phyloP scores from a whole-genome alignment of 2,888 invertebrate genomes.

The Matsumyia berberina region DNA sequence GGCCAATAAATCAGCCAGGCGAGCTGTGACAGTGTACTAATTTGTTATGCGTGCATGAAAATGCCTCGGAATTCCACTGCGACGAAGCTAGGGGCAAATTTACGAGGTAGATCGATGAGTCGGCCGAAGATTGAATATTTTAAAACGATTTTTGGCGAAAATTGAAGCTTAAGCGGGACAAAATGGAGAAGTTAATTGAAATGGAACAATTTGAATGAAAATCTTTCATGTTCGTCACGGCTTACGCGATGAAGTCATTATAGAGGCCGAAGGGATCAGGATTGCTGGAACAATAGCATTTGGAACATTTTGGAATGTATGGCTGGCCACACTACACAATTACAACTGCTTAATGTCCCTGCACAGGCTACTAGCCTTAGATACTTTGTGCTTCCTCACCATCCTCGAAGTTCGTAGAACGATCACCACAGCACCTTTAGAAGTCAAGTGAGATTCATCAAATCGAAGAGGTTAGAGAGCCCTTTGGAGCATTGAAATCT shows the following conservation, averaged over 20 bases:
- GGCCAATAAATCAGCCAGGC: slow-evolving; percentile 74
- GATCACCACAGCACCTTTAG: no score
- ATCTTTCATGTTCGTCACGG: slow-evolving; percentile 15
- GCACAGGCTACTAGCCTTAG: no score
- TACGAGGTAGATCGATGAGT: slow-evolving; percentile 5
- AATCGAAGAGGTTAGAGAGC: no score
- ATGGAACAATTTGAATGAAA: slow-evolving; percentile 10
- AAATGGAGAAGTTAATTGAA: slow-evolving; percentile 8
- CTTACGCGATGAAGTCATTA: neutral
- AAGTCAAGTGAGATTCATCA: no score
- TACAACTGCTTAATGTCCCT: no score
- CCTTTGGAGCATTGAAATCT: no score
- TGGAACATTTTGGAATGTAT: no score
- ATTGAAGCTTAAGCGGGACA: slow-evolving; percentile 4
- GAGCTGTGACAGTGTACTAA: slow-evolving; percentile 76
- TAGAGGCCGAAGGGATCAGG: neutral
- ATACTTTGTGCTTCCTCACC: no score
- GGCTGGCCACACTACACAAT: no score
- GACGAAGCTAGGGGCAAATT: slow-evolving; percentile 12
- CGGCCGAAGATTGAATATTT: slow-evolving; percentile 42
- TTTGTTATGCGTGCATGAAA: slow-evolving; percentile 73
- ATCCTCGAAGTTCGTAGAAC: no score
- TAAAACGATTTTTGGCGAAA: slow-evolving; percentile 14
- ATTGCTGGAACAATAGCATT: no score
- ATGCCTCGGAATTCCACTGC: slow-evolving; percentile 56